A percentile compares a stretch with the other conserved stretches of the same genome.
Conservation (phyloP, 1,140 invertebrate genomes). For the Muscidifurax raptorellus region DNA sequence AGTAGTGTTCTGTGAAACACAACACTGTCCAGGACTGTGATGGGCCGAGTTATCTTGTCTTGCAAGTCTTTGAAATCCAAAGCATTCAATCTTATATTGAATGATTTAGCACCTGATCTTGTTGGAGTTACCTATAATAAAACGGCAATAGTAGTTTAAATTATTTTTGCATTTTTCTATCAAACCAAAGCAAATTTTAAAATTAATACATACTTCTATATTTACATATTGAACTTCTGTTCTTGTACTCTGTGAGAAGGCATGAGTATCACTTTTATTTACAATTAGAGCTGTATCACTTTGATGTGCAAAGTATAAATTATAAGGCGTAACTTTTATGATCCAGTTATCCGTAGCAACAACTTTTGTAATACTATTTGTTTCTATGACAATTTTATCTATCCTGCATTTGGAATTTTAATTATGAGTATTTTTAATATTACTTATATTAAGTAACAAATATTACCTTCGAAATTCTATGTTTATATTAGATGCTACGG, state of each 20-base stretch:
- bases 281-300: constrained; percentile 85
- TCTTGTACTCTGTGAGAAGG: constrained; percentile 79
- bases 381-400: constrained; percentile 85
- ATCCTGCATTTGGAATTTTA: constrained; percentile 74
- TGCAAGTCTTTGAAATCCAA: constrained; percentile 87
- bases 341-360: constrained; percentile 92
- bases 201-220: constrained; percentile 77
- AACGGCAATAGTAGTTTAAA: constrained; percentile 30
- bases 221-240: constrained; percentile 87
- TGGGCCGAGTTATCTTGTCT: constrained; percentile 83
- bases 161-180: background rate
- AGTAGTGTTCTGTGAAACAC: constrained; percentile 86
- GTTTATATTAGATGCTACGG: constrained; percentile 85
- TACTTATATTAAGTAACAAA: constrained; percentile 26
- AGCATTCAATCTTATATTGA: constrained; percentile 85
- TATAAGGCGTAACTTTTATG: constrained; percentile 88
- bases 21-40: constrained; percentile 85
- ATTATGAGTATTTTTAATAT: background rate
- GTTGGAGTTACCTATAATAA: constrained; percentile 78
- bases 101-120: constrained; percentile 76
- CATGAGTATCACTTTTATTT: constrained; percentile 85
- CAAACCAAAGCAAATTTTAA: background rate
- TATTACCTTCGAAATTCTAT: constrained; percentile 84
- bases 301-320: constrained; percentile 85
- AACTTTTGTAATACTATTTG: constrained; percentile 82